A percentile compares a stretch with the other conserved stretches of the same genome.
Evolutionary conservation across 2,797 vertebrate species (phyloP).

Genomic region (Notolepis coatsorum): DNA sequence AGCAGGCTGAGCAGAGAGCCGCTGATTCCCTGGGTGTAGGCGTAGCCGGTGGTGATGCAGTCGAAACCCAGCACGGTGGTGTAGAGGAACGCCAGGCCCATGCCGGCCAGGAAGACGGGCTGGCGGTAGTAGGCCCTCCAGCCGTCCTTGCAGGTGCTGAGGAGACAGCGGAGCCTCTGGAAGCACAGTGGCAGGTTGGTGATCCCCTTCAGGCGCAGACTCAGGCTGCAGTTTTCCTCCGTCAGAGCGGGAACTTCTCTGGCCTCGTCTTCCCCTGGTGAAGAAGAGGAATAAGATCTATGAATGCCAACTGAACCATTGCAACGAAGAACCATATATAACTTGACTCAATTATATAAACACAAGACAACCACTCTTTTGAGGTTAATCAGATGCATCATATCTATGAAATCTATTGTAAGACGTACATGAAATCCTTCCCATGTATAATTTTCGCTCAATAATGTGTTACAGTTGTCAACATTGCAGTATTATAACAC

Average conservation of each 20-base stretch:
- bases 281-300: slow-evolving; percentile 41
- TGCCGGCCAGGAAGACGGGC: slow-evolving; percentile 83
- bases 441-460: too few relatives aligned
- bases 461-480: too few relatives aligned
- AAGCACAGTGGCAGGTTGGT: slow-evolving; percentile 69
- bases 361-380: too few relatives aligned
- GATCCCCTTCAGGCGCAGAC: slow-evolving; percentile 57
- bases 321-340: too few relatives aligned
- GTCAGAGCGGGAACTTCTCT: slow-evolving; percentile 49
- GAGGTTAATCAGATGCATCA: too few relatives aligned
- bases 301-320: slow-evolving; percentile 10
- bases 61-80: slow-evolving; percentile 86
- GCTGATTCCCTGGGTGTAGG: slow-evolving; percentile 86
- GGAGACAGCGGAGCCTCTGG: slow-evolving; percentile 65
- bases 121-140: slow-evolving; percentile 83
- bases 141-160: slow-evolving; percentile 77
- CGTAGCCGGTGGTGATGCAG: slow-evolving; percentile 86
- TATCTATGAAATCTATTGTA: too few relatives aligned
- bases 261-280: slow-evolving; percentile 57
- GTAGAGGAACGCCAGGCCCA: slow-evolving; percentile 87
- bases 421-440: too few relatives aligned
- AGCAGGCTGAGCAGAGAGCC: slow-evolving; percentile 87
- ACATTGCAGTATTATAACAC: too few relatives aligned
- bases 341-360: too few relatives aligned
- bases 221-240: slow-evolving; percentile 61